Base-by-base conservation (phyloP, 1,140 invertebrate species). In the Mizuhopecten yessoensis region DNA sequence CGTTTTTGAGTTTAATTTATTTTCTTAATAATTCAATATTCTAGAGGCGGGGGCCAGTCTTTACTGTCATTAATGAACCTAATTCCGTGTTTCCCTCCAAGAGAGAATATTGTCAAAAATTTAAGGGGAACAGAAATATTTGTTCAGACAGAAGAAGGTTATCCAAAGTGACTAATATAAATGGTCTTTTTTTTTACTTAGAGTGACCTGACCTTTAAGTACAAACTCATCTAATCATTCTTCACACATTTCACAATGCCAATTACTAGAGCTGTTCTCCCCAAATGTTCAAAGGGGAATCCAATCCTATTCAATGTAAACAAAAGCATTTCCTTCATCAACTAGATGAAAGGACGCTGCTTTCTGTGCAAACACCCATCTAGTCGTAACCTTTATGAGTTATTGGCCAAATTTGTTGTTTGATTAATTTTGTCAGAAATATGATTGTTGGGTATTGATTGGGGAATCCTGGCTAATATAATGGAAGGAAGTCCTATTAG, bases 401-500 rank as follows among this genome's bases (percentile, higher is more conserved):
- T 75, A 75, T 75, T 75, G 23, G 57, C 57, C n/a, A 75, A 75
- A 75, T n/a, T 75, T 75, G 23, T 23, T 29, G 57, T 75, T 57
- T 75, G 57, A 75, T 75, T 75, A 75, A 75, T 75, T 29, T 75
- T 75, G 57, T 75, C 57, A n/a, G 57, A 75, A 75, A 75, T 75
- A 75, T 75, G 57, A 75, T 75, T 23, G 57, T n/a, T 29, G 11
- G 23, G n/a, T 75, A 75, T 75, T 75, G 57, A 75, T 75, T 75
- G n/a, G 23, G n/a, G n/a, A 29, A 75, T 75, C 57, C 57, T 75
- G 57, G 57, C 1, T 75, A 75, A 75, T 75, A 75, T 75, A 75
- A 75, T 75, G 57, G 57, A 75, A 29, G 57, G 57, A 75, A 75
- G 57, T 75, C 57, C 57, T 75, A 75, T 75, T 75, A 75, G 57